Conservation (phyloP, 2,888 invertebrate genomes). For the Chironomus riparius region DNA sequence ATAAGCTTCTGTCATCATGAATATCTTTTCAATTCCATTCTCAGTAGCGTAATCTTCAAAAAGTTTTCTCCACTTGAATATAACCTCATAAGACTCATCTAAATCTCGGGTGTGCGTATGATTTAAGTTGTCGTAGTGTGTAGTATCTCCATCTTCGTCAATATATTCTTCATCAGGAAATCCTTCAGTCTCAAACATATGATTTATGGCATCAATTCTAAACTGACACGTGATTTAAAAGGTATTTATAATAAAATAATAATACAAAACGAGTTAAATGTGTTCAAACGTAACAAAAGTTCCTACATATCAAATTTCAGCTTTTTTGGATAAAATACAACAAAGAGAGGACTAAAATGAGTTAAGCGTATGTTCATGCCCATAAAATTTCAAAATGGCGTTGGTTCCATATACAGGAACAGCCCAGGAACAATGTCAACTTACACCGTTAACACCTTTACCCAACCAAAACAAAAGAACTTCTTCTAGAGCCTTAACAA, state of each 20-base stretch:
- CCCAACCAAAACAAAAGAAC: slow-evolving; percentile 68
- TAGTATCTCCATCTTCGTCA: slow-evolving; percentile 41
- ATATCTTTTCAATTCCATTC: slow-evolving; percentile 37
- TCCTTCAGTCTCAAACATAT: slow-evolving; percentile 51
- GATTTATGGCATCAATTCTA: slow-evolving; percentile 66
- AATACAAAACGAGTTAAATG: no score
- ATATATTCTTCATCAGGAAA: slow-evolving; percentile 50
- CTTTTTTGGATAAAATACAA: no score
- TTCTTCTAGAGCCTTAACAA: slow-evolving; percentile 59
- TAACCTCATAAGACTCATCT: slow-evolving; percentile 53
- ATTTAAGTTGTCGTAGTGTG: slow-evolving; percentile 48
- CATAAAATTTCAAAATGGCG: no score
- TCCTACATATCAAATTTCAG: no score
- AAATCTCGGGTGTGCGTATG: slow-evolving; percentile 55
- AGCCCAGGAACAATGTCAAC: no score
- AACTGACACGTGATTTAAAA: no score
- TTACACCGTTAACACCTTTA: slow-evolving; percentile 65
- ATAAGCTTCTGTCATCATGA: slow-evolving; percentile 68
- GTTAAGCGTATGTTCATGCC: no score
- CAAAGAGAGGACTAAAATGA: no score
- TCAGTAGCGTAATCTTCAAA: slow-evolving; percentile 48
- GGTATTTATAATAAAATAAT: no score
- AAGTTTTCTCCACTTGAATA: slow-evolving; percentile 55
- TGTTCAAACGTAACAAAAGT: no score
- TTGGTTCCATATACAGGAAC: no score